Evolutionary conservation across 2,888 invertebrate genomes (phyloP), one percentile per base, ranked within the genome.

Genomic region (Watsonalla cultraria): DNA sequence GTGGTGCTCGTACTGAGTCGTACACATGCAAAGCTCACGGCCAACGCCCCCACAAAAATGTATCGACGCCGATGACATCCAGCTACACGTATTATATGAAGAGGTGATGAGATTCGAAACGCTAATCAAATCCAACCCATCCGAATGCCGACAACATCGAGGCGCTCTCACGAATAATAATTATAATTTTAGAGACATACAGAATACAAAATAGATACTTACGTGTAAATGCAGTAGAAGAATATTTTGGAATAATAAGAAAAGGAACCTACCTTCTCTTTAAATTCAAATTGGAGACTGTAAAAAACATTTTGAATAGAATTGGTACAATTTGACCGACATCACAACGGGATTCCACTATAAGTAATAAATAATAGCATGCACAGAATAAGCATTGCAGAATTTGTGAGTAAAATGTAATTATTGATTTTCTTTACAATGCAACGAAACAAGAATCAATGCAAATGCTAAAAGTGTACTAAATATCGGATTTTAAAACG

Each of bases 11-110:
- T 64, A 65, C 70, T 74, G 71, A 80, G 60, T 62, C 64, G 60
- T 64, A 65, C 70, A 74, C 71, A 80, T 74, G 77, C 72, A 68
- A 70, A 73, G 66, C 55, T 56, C 60, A 64, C 76, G 80, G 80
- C 64, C 83, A 78, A 78, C 83, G 84, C 80, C 82, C 82, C 65
- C 72, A 72, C 76, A 64, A 76, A 77, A 24, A 76, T 72, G 69
- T 69, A 76, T 75, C 61, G 68, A 64, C 70, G 64, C 60, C 72
- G 71, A 74, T 76, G 74, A 76, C 73, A 72, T 71, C 63, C 55
- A 61, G 61, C 63, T 66, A 24, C 24, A 24, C 24, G 24, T 24
- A 24, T 24, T 24, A 24, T 24, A 72, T 70, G 49, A 14, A 49
- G 15, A 37, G 49, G 14, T 48, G 72, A 74, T 75, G 66, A 74